A percentile compares a stretch with the other conserved stretches of the same genome.
Conservation (phyloP, 2,113 vertebrate species). For the Neopipo cinnamomea region DNA sequence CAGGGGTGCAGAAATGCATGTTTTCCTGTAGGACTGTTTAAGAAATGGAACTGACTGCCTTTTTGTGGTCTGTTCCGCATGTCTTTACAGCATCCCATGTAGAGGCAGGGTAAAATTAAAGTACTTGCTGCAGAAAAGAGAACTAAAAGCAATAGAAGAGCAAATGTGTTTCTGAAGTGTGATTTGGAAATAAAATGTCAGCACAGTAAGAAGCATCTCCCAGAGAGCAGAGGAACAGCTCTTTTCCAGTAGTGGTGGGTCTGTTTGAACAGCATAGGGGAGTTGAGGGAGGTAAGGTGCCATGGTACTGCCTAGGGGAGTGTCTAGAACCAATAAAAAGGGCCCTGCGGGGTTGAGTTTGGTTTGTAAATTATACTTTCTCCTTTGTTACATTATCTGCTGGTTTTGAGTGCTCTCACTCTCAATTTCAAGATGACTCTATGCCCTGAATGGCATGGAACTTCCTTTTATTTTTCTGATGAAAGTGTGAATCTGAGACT, state of each 20-base stretch:
- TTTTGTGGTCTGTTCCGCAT: not conserved
- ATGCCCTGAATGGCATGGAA: not conserved
- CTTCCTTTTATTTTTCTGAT: not conserved
- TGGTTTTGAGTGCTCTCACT: not conserved
- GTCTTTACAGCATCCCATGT: not conserved
- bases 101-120: not conserved
- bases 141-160: not conserved
- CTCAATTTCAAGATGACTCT: not conserved
- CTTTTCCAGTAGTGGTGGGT: not conserved
- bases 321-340: not conserved
- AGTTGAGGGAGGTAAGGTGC: not conserved
- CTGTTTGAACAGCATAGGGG: not conserved
- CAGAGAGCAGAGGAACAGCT: not conserved
- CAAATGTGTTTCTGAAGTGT: not conserved
- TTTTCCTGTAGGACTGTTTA: not conserved
- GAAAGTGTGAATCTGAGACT: not conserved
- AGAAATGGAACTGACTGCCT: not conserved
- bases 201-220: not conserved
- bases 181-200: not conserved
- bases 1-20: not conserved
- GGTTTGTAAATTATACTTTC: not conserved
- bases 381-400: not conserved
- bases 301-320: not conserved
- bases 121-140: not conserved
- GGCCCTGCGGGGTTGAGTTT: not conserved